Evolutionary conservation across 2,113 vertebrate species (phyloP).

Genomic region (Gavia stellata): DNA sequence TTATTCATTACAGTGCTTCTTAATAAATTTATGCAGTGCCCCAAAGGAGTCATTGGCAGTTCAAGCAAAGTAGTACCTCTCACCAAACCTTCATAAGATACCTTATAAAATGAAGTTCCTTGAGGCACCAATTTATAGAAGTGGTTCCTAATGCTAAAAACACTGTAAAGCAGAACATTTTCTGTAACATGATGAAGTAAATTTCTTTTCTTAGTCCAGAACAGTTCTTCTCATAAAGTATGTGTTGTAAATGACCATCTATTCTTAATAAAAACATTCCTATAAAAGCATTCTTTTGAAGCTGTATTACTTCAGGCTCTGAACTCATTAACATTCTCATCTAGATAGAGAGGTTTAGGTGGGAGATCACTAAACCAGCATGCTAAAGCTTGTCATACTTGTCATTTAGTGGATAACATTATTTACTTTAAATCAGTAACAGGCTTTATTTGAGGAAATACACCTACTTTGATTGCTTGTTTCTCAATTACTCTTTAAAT

Average conservation of each 20-base stretch:
- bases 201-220: neutral
- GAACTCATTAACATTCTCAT: neutral
- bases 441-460: neutral
- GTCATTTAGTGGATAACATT: neutral
- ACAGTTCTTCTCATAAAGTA: neutral
- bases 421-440: neutral
- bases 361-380: neutral
- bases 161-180: slow-evolving; percentile 8
- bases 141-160: neutral
- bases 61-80: neutral
- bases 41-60: neutral
- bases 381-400: neutral
- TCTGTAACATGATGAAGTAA: neutral
- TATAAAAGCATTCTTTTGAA: neutral
- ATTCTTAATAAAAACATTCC: neutral
- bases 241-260: neutral
- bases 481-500: neutral
- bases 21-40: slow-evolving; percentile 11
- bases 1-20: slow-evolving; percentile 3
- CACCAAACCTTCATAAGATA: neutral
- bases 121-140: neutral
- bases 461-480: neutral
- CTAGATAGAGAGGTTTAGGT: neutral
- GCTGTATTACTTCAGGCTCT: neutral
- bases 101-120: neutral